Base-by-base conservation (phyloP, 2,113 vertebrate species). In the Oceanodroma tethys region DNA sequence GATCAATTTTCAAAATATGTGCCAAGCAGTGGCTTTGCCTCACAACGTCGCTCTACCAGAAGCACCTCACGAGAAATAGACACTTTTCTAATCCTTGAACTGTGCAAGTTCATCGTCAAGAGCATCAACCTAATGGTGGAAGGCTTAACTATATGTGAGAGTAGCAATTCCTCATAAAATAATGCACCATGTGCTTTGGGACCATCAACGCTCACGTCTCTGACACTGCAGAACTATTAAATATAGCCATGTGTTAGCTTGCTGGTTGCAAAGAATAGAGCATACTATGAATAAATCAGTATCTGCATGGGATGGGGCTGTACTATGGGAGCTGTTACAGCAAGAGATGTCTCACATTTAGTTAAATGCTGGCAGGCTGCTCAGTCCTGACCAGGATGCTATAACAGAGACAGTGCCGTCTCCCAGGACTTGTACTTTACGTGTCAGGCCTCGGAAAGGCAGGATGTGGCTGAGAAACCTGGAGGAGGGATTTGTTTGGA, bases 1-100 rank as follows among this genome's bases (percentile, higher is more conserved):
- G 85, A 85, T 47, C 19, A 23, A 7, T 81, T 88, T 74, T 67
- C 38, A 55, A 78, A 81, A 55, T 68, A 34, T 5, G 8, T 58
- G 21, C 53, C 36, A 75, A 90, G 55, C 36, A 75, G 26, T 10
- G 38, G 16, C 20, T 93, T 90, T 87, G 71, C 25, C 50, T 93
- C 52, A 34, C 63, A 43, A 81, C 86, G 21, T 63, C 63, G 45
- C 17, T 25, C 52, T 47, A 43, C 13, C 50, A 90, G 58, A 88
- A 70, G 45, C 4, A 4, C 27, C 47, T 52, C 7, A 7, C 0
- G 0, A 94, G 65, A 78, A 89, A 89, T 0, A 45, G 10, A 13
- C 55, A 40, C 11, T 86, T 72, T 80, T 73, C 10, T 58, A 38
- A 56, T 13, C 38, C 47, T 60, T 75, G 38, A 89, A 34, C 20